Evolutionary conservation across 2,113 vertebrate species (phyloP), one percentile per base, ranked within the genome.

Genomic region (Narcine bancroftii): DNA sequence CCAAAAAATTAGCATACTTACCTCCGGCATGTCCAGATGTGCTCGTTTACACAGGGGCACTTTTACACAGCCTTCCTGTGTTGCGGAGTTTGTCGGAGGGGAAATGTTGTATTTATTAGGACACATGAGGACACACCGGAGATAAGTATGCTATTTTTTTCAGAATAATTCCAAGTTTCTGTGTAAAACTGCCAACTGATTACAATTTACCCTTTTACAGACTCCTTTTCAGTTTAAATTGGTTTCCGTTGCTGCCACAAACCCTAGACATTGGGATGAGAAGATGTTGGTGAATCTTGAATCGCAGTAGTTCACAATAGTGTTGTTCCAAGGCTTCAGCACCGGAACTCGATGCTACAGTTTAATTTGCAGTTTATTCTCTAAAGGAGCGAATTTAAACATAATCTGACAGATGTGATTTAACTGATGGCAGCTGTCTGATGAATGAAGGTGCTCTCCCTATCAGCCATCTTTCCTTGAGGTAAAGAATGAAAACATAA

Each of bases 381-480:
- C 56, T 89, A 56, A 65, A 60, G 15, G 85, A 60, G 56, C 36
- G 56, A 47, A 33, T 89, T 89, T 89, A 89, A 89, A 65, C 85
- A 65, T 15, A 39, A 89, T 26, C 36, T 89, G 56, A 63, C 85
- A 65, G 56, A 89, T 89, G n/a, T 89, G 60, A 89, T 89, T 65
- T 63, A 60, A 53, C 53, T 63, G 85, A 65, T 10, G 17, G 47
- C 33, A 65, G 85, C 33, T 10, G 19, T 63, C 85, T 63, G 85
- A 89, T 5, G 83, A 89, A 36, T 89, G 33, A 65, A 89, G 56
- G 63, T 39, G 36, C 56, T 65, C 36, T 85, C 53, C 50, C 81
- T 21, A 85, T 60, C 81, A 85, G 81, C 33, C 21, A 56, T 36
- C 53, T 89, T 24, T 89, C 36, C 15, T 21, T 39, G n/a, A 65